Percentiles rank a stretch among this genome's conserved stretches.
These are phyloP conservation scores for Apotomis capreana DNA, from an alignment of 2,888 invertebrate genomes.

Conservation along the genomic window DNA sequence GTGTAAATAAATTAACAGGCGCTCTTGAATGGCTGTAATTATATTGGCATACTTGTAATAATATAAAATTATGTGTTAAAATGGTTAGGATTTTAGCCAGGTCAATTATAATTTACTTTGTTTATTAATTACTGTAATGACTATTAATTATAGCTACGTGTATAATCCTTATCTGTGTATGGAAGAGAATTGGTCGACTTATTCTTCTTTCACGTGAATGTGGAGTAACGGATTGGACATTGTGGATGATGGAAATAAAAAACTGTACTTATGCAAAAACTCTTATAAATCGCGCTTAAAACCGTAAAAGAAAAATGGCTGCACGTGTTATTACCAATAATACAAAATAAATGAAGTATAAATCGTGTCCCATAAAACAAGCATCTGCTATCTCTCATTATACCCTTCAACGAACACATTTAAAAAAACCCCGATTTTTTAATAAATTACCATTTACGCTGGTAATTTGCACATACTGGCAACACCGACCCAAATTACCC, in stretches of 20 bases:
- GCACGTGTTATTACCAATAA: conserved; percentile 35
- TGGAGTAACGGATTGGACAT: too few species aligned
- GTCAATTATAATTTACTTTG: background rate
- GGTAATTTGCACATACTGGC: conserved; percentile 76
- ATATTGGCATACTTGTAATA: conserved; percentile 14
- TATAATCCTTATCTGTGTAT: too few species aligned
- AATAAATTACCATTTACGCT: conserved; percentile 73
- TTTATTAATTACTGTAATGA: background rate
- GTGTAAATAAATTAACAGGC: conserved; percentile 24
- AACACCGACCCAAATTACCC: conserved; percentile 70
- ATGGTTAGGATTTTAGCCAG: background rate
- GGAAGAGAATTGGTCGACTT: too few species aligned
- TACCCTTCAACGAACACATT: conserved; percentile 64
- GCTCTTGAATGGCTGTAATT: conserved; percentile 15
- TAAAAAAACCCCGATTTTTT: conserved; percentile 64
- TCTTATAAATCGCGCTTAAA: conserved; percentile 9
- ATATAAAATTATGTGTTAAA: conserved; percentile 8
- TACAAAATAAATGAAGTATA: conserved; percentile 39
- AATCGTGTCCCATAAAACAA: conserved; percentile 35
- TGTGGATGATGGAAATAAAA: too few species aligned
- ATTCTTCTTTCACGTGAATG: too few species aligned
- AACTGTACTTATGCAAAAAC: background rate
- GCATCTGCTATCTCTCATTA: conserved; percentile 56
- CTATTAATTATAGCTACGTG: background rate
- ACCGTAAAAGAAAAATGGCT: conserved; percentile 4